Percentiles rank a stretch among this genome's conserved stretches.
phyloP scores from a whole-genome alignment of 2,797 vertebrate genomes.

The Sternotherus odoratus region DNA sequence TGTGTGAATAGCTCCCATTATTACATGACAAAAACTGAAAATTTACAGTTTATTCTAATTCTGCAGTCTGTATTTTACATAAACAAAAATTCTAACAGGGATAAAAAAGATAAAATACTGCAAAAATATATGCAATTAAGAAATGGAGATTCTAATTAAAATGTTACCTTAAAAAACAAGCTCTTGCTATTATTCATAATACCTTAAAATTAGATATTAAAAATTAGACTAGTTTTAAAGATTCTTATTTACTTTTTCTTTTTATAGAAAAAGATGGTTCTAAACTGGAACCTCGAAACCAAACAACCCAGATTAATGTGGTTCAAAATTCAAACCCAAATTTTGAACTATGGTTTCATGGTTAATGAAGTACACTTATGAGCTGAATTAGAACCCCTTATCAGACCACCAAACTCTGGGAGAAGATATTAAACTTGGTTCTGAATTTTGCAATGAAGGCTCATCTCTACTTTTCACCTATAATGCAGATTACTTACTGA shows the following conservation, averaged over 20 bases:
- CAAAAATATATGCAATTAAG: not conserved
- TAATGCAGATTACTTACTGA: not conserved
- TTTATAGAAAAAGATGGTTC: not conserved
- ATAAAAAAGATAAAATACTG: not conserved
- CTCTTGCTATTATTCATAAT: not conserved
- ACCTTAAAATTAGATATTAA: not conserved
- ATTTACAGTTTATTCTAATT: not conserved
- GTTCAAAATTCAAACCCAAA: not conserved
- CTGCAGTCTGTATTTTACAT: fast-evolving
- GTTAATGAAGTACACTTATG: not conserved
- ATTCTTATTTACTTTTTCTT: not conserved
- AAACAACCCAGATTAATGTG: not conserved
- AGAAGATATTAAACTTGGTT: not conserved
- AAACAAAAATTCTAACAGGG: not conserved
- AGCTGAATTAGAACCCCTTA: not conserved
- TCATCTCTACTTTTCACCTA: not conserved
- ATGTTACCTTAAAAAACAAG: not conserved
- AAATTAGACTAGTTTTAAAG: not conserved
- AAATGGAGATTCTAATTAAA: not conserved
- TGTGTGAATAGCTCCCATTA: not conserved
- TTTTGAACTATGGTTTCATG: not conserved
- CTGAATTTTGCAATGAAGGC: not conserved
- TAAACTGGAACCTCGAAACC: not conserved
- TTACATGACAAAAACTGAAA: not conserved
- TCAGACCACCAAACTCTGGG: not conserved